Conservation (phyloP, 2,113 vertebrate genomes). For the Meleagris gallopavo region DNA sequence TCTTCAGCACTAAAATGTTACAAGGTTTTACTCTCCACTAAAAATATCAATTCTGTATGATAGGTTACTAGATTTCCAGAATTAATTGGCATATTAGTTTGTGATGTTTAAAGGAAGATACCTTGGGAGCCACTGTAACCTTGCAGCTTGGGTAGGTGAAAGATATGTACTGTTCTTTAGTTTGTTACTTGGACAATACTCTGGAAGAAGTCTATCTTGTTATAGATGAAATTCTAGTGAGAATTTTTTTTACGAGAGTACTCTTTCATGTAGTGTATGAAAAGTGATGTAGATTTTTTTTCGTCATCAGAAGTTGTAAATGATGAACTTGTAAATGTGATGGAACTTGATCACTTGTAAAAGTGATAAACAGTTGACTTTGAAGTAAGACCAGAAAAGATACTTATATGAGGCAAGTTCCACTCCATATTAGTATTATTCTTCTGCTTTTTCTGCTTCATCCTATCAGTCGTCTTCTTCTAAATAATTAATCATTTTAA, state of each 20-base stretch:
- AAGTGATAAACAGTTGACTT: neutral
- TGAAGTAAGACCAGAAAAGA: neutral
- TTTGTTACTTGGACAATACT: neutral
- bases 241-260: neutral
- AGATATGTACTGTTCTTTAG: neutral
- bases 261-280: neutral
- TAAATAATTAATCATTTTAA: neutral
- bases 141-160: neutral
- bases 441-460: neutral
- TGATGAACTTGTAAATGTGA: neutral
- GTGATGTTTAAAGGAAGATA: neutral
- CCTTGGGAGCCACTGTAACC: neutral
- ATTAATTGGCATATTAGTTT: neutral
- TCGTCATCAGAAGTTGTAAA: neutral
- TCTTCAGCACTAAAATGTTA: neutral
- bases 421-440: slow-evolving; percentile 2
- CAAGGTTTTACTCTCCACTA: neutral
- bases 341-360: neutral
- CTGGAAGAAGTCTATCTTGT: neutral
- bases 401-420: neutral
- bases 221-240: neutral
- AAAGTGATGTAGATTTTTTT: neutral
- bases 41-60: neutral
- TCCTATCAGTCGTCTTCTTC: neutral
- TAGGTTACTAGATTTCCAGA: neutral